phyloP scores from a whole-genome alignment of 2,797 vertebrate genomes.

The Argya squamiceps region DNA sequence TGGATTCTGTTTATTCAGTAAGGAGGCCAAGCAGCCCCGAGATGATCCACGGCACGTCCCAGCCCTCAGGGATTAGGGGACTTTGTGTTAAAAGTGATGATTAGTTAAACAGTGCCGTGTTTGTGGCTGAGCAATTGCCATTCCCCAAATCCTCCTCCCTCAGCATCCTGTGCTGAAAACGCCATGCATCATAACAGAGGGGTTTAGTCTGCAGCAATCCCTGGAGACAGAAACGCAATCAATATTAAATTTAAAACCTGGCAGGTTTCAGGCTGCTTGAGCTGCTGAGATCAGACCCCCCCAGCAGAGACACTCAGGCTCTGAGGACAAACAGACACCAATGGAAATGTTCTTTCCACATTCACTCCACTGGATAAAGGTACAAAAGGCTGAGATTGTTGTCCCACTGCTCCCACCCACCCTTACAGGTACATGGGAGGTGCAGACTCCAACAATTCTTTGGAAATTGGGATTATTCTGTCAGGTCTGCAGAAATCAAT shows the following conservation, averaged over 20 bases:
- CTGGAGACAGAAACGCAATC: conserved; percentile 50
- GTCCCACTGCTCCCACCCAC: background rate
- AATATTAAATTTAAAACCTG: conserved; percentile 56
- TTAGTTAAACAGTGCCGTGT: background rate
- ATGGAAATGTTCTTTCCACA: background rate
- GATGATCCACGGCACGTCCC: background rate
- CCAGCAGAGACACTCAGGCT: background rate
- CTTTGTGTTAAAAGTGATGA: background rate
- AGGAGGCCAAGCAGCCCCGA: background rate
- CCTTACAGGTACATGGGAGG: background rate
- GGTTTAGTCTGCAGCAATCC: conserved; percentile 51
- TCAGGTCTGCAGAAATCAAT: background rate
- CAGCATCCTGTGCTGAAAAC: conserved; percentile 50
- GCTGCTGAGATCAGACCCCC: background rate
- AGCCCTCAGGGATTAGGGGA: background rate
- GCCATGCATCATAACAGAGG: conserved; percentile 52
- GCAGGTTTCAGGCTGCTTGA: conserved; percentile 49
- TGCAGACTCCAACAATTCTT: background rate
- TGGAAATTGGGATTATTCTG: background rate
- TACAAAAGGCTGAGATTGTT: background rate
- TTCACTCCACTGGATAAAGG: background rate
- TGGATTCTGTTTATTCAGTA: background rate
- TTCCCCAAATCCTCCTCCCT: conserved; percentile 19
- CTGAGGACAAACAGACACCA: background rate
- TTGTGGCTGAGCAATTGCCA: conserved; percentile 2